Conservation (phyloP, 2,113 vertebrate genomes). For the Panthera leo region DNA sequence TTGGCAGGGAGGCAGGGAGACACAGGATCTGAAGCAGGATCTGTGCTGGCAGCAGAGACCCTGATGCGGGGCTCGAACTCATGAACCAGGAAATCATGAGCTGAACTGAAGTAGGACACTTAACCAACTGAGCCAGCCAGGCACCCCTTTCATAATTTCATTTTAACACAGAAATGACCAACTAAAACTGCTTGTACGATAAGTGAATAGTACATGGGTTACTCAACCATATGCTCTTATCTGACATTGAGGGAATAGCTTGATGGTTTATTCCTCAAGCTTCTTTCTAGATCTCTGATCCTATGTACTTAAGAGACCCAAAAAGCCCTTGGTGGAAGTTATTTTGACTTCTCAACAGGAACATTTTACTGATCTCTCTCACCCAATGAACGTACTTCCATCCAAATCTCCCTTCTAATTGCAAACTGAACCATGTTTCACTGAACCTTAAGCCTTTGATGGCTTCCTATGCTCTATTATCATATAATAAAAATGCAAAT, state of each 20-base stretch:
- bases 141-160: not conserved
- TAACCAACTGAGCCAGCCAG: no score
- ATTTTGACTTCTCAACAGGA: not conserved
- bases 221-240: accelerated
- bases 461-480: not conserved
- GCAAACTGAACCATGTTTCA: not conserved
- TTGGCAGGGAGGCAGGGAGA: no score
- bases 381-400: not conserved
- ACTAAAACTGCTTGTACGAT: not conserved
- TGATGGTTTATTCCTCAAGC: not conserved
- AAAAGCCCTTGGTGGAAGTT: not conserved
- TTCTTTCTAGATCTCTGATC: not conserved
- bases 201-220: not conserved
- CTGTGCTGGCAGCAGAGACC: no score
- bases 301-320: not conserved
- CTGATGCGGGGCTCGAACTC: no score
- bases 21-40: no score
- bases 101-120: no score
- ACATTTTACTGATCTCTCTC: not conserved
- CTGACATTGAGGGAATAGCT: not conserved
- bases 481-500: not conserved
- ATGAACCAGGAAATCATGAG: no score
- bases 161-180: not conserved
- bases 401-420: not conserved
- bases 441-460: not conserved